These are phyloP conservation scores for Galaxea fascicularis DNA, from an alignment of 92 coral and sea anemone species.

Conservation along the genomic window DNA sequence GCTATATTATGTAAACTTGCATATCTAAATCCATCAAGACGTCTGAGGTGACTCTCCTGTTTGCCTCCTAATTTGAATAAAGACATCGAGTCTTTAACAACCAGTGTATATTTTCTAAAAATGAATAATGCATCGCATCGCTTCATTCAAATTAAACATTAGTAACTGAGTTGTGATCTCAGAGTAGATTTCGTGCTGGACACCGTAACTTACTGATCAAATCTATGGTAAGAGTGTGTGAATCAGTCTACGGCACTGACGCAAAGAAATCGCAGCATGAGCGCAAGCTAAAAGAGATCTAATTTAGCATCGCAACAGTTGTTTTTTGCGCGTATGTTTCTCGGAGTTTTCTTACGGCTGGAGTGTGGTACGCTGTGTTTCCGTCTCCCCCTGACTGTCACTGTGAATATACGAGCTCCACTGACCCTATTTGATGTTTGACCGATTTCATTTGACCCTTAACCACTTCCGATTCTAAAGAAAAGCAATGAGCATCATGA, in stretches of 20 bases:
- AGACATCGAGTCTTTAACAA: background rate
- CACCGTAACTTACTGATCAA: too few relatives aligned
- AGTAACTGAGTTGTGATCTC: background rate
- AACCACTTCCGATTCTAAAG: background rate
- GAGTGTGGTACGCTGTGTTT: too few relatives aligned
- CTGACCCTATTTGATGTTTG: background rate
- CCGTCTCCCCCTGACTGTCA: too few relatives aligned
- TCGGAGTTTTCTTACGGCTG: too few relatives aligned
- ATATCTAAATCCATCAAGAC: background rate
- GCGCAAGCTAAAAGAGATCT: background rate
- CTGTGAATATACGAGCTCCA: background rate
- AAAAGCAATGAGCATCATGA: background rate
- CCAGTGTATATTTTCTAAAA: background rate
- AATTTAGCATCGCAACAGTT: too few relatives aligned
- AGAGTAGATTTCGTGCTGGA: too few relatives aligned
- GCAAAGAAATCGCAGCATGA: background rate
- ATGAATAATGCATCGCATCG: slow-evolving; percentile 24
- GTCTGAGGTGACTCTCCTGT: background rate
- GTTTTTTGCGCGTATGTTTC: too few relatives aligned
- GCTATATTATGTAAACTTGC: background rate
- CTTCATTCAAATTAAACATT: slow-evolving; percentile 14
- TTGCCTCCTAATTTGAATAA: background rate
- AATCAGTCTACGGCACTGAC: background rate
- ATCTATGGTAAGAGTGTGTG: too few relatives aligned
- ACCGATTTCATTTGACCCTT: too few relatives aligned